Base-by-base conservation (phyloP, 2,888 invertebrate genomes). In the Pyrrhosoma nymphula region DNA sequence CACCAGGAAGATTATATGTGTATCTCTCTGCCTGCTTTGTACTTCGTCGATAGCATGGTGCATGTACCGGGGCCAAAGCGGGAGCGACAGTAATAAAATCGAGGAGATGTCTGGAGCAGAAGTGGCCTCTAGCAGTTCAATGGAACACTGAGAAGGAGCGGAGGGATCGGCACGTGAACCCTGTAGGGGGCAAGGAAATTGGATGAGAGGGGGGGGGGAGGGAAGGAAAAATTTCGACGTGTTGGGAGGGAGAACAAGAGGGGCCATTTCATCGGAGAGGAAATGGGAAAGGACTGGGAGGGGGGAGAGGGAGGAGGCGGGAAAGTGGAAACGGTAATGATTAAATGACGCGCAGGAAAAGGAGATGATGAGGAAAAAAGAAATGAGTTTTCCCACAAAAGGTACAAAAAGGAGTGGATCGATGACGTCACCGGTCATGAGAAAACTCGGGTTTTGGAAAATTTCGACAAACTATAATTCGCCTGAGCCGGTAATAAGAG, bases 31-130 rank as follows among this genome's bases (percentile, higher is more conserved):
- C 69, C 26, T 26, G 69, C 69, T 23, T n/a, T 26, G 69, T 4
- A 0, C 12, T 23, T 69, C n/a, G n/a, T 69, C 69, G n/a, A n/a
- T 18, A n/a, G 26, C 26, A 8, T 8, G 8, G 47, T 47, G 8
- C 47, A 2, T 47, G 8, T 4, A 6, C 26, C 56, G 90, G 12
- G 47, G 47, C 56, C 56, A 55, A 88, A 0, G 20, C 20, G 39
- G 47, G 56, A 20, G 56, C 55, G 90, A 56, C 69, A 90, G 56
- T 90, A 90, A 90, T 56, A 90, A 90, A 90, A 90, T 55, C n/a
- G 90, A 30, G 23, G 10, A 39, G n/a, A 26, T 8, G 56, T 26
- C 56, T 23, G 56, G 90, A 26, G n/a, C 55, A n/a, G n/a, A n/a
- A 90, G 23, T 88, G 90, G n/a, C 55, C 56, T 56, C 90, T 56